A percentile compares a stretch with the other conserved stretches of the same genome.
Evolutionary conservation across 2,888 invertebrate genomes (phyloP).

Genomic region (Arrhopalites spinosus): DNA sequence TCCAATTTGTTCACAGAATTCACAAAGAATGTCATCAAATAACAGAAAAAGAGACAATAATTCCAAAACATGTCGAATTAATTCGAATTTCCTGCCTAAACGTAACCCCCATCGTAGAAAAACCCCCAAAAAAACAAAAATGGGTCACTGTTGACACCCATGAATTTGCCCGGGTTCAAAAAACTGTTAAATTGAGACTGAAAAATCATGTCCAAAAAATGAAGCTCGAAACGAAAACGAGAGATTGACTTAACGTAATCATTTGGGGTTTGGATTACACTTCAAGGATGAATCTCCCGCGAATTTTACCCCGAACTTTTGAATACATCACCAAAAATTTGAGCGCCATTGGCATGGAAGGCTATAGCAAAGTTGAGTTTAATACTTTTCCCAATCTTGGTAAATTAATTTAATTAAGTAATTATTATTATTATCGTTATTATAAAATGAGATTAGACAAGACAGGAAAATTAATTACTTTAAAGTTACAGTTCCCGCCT

Average conservation of each 20-base stretch:
- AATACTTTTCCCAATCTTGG: background rate
- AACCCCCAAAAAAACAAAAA: no score
- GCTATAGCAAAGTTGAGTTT: background rate
- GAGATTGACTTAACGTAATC: background rate
- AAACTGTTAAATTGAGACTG: no score
- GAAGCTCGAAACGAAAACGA: no score
- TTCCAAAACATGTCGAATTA: no score
- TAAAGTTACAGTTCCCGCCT: background rate
- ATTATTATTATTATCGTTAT: background rate
- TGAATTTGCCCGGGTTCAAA: no score
- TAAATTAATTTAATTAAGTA: background rate
- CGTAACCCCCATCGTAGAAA: no score
- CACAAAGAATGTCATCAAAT: no score
- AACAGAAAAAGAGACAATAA: no score
- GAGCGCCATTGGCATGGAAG: background rate
- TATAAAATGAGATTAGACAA: background rate
- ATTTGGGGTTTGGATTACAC: background rate
- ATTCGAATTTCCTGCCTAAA: no score
- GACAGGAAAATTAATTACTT: background rate
- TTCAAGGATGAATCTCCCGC: background rate
- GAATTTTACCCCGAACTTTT: background rate
- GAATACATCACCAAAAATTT: background rate
- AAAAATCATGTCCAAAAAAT: no score
- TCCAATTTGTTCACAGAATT: no score
- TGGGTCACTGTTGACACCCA: no score